Evolutionary conservation across 2,797 vertebrate genomes (phyloP), one percentile per base, ranked within the genome.

Genomic region (Brachyalestes nurse): DNA sequence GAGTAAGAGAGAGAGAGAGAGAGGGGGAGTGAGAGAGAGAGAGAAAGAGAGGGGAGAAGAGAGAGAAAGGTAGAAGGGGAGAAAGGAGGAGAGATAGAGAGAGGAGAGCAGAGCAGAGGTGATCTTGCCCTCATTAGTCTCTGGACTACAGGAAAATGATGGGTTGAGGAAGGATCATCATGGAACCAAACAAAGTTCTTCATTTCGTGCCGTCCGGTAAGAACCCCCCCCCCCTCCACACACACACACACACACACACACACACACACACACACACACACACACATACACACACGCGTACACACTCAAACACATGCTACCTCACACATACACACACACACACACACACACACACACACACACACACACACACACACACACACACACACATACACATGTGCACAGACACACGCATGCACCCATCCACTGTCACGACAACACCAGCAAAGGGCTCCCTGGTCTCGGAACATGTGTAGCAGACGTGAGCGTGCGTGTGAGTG

Each of bases 171-270:
- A 78, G 89, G 88, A 92, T 51, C 49, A 90, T 87, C 73, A 95
- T 95, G 94, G 94, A 95, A 90, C 91, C 90, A 89, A 95, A 92
- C 92, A 95, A 94, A 95, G 94, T 95, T 95, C 94, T 95, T 88
- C 94, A 95, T 95, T 95, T 95, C 16, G 93, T 95, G 91, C 93
- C 94, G 88, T 94, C 92, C 65, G 94, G 94, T 95, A 90, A 95
- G 94, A 93, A 55, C 47, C 72, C 76, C 71, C 88, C 83, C 51
- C 5, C 14, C n/a, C n/a, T 17, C n/a, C n/a, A n/a, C 4, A 42
- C 40, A 42, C 4, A 4, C 4, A 42, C 4, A 42, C 40, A 42
- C 40, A 42, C 40, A 42, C 8, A 8, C 40, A 4, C 4, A 4
- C 40, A 42, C 40, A 42, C 40, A 42, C 40, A 8, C 40, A 4